phyloP scores from a whole-genome alignment of 1,140 invertebrate genomes.

The Drosophila insularis region DNA sequence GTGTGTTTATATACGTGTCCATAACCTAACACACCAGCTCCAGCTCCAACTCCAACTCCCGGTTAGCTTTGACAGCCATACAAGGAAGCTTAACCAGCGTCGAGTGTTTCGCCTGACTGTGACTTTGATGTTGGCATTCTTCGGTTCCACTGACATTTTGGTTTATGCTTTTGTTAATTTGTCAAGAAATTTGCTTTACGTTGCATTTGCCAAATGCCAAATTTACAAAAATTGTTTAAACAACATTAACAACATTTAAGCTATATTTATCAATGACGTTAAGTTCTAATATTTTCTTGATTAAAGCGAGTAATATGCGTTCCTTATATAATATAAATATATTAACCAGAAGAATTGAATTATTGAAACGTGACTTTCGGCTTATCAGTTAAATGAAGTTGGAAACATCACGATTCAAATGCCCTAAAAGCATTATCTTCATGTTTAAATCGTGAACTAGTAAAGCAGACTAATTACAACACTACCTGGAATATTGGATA shows the following conservation, averaged over 20 bases:
- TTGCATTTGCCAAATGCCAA: constrained; percentile 43
- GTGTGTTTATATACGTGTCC: constrained; percentile 35
- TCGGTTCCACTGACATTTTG: constrained; percentile 10
- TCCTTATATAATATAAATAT: too few species aligned
- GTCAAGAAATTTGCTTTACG: constrained; percentile 56
- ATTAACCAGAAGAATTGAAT: too few species aligned
- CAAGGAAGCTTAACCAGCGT: constrained; percentile 62
- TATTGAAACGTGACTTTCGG: too few species aligned
- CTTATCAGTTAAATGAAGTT: too few species aligned
- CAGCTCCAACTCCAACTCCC: constrained; percentile 5
- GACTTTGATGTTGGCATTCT: constrained; percentile 7
- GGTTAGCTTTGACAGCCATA: constrained; percentile 69
- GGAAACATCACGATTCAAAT: too few species aligned
- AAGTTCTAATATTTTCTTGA: too few species aligned
- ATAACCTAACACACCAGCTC: constrained; percentile 15
- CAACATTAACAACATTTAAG: too few species aligned
- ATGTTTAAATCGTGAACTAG: not conserved
- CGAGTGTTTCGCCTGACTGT: constrained; percentile 27
- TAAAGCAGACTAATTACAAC: not conserved
- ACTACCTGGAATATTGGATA: too few species aligned
- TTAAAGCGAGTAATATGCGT: too few species aligned
- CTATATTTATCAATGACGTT: too few species aligned
- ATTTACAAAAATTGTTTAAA: not conserved
- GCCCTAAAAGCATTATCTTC: too few species aligned
- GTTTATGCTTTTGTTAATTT: constrained; percentile 64